Evolutionary conservation across 1,140 invertebrate genomes (phyloP), one percentile per base, ranked within the genome.

Genomic region (Pinna nobilis): DNA sequence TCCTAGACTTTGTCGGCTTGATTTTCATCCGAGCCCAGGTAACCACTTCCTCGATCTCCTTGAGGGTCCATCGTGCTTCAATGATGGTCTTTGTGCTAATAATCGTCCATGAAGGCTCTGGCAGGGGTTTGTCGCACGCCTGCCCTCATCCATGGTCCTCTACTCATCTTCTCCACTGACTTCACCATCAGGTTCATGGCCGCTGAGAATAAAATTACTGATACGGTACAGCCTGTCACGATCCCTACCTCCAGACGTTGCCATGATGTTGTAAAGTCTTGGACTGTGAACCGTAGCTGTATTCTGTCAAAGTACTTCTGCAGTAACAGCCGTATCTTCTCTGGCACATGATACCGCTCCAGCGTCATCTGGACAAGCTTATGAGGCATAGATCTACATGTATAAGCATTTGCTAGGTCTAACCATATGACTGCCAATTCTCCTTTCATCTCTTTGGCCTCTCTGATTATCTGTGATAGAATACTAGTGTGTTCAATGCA

Each of bases 401-500:
- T 35, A 39, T 60, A 57, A 57, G 53, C 53, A 33, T 30, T 57
- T 28, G 28, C 28, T 57, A 57, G 1, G 35, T 57, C 30, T 51
- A 30, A 55, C 50, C 2, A 71, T 41, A 50, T 61, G 20, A 61
- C 59, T 39, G 37, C 59, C 59, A 61, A 20, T 41, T 39, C 35
- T n/a, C 35, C 59, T 61, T 61, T 39, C 61, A n/a, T 76, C 70
- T 33, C 70, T 57, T 77, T 69, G n/a, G 70, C 66, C 41, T 70
- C 61, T 20, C 53, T 32, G 18, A 68, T 65, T 37, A 69, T 55
- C 37, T 73, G 41, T 55, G 63, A 33, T 33, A 73, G 11, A 23
- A 68, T 30, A 25, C 53, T 68, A n/a, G 33, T 71, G 11, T 77
- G 69, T 30, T 72, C 69, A 15, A 66, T 28, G 35, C 61, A 64